Base-by-base conservation (phyloP, 2,797 vertebrate genomes). In the Smutsia gigantea region DNA sequence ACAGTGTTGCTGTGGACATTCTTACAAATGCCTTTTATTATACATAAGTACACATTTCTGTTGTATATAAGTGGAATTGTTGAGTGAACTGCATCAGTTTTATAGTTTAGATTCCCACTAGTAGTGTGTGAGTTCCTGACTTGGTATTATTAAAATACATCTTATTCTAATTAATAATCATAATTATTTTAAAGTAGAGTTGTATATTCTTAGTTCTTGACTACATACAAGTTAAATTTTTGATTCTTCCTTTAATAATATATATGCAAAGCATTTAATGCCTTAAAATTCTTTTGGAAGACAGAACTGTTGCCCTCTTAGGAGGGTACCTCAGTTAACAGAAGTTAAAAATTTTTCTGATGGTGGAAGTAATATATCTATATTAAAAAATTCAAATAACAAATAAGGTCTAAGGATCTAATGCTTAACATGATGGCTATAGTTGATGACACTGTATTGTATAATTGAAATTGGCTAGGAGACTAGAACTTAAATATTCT, bases 81-180 rank as follows among this genome's bases (percentile, higher is more conserved):
- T 59, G 46, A 78, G 18, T 93, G 74, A 82, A 87, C 25, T 23
- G 15, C 19, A 77, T 82, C 81, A 29, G 2, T 81, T 90, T 93
- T 81, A 59, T 31, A 66, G 46, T 87, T 82, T 89, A 91, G 51
- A 39, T 81, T 69, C 34, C 51, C 7, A 11, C 37, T n/a, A 49
- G 42, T 64, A 23, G 39, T 34, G 11, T 75, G 5, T 94, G 39
- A n/a, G 68, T 71, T 93, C 18, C 31, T 87, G 29, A 72, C 46
- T 68, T 85, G 34, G 17, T 82, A 49, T 90, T 27, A 25, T 75
- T 49, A 77, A 55, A 75, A 68, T 82, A 51, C 29, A 59, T 78
- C 63, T 78, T 90, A 42, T 93, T 89, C 29, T 93, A 25, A 66
- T 91, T 91, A 53, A 19, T 84, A 37, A 66, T 87, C 53, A 46